Evolutionary conservation across 2,113 vertebrate species (phyloP).

Genomic region (Cygnus atratus): DNA sequence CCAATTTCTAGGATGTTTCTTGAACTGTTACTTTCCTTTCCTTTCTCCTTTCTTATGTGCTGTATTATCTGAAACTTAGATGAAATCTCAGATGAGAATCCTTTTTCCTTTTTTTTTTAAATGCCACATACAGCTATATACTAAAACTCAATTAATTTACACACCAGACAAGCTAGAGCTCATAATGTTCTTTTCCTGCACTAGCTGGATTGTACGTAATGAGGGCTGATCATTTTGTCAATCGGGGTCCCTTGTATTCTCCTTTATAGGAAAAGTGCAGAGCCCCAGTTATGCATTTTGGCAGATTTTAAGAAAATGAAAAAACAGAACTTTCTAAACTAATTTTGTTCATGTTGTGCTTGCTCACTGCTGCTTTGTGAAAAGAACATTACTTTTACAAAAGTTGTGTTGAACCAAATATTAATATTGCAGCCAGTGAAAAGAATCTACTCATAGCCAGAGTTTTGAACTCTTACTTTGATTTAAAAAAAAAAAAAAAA

Average conservation of each 20-base stretch:
- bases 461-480: neutral
- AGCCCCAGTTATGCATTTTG: neutral
- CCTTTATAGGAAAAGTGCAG: neutral
- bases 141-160: neutral
- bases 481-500: neutral
- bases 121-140: neutral
- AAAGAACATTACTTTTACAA: neutral
- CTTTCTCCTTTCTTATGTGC: neutral
- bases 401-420: neutral
- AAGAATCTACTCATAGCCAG: neutral
- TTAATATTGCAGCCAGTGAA: neutral
- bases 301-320: slow-evolving; percentile 6
- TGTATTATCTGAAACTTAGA: neutral
- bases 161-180: neutral
- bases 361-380: neutral
- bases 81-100: neutral
- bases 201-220: neutral
- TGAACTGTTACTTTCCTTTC: slow-evolving; percentile 15
- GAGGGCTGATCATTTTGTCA: slow-evolving; percentile 27
- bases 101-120: neutral
- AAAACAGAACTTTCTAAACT: neutral
- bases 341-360: slow-evolving; percentile 1
- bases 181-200: slow-evolving; percentile 13
- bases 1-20: slow-evolving; percentile 32
- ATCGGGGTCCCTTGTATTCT: neutral